Percentiles rank a stretch among this genome's conserved stretches.
These are phyloP conservation scores for Elysia chlorotica DNA, from an alignment of 1,140 invertebrate species.

Conservation along the genomic window DNA sequence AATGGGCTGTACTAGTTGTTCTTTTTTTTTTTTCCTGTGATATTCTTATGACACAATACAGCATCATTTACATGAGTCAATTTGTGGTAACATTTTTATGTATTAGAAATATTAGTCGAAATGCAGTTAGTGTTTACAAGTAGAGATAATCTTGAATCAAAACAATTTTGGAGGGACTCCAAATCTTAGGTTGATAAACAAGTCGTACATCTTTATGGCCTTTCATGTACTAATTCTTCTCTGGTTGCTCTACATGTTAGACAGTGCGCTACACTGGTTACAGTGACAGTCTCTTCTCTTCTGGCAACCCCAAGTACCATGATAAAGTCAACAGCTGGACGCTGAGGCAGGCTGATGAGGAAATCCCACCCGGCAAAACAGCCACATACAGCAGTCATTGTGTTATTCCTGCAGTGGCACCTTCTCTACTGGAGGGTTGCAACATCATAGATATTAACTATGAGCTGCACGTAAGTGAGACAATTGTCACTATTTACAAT, in stretches of 20 bases:
- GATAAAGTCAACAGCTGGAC: constrained; percentile 38
- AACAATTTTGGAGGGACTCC: too few species aligned
- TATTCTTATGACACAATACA: too few species aligned
- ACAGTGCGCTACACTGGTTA: constrained; percentile 43
- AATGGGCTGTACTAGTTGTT: too few species aligned
- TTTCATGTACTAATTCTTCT: neutral
- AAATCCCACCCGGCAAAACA: constrained; percentile 23
- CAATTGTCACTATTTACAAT: too few species aligned
- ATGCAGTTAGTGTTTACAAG: too few species aligned
- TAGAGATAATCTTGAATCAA: too few species aligned
- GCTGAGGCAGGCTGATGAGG: constrained; percentile 26
- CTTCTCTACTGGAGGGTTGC: constrained; percentile 93
- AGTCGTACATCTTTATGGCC: neutral
- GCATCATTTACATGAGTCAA: too few species aligned
- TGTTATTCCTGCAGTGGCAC: constrained; percentile 86
- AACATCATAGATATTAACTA: constrained; percentile 94
- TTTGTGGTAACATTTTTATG: too few species aligned
- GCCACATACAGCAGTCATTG: constrained; percentile 29
- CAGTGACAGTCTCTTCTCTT: constrained; percentile 46
- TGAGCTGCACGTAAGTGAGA: constrained; percentile 91
- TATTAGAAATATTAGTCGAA: too few species aligned
- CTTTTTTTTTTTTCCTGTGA: too few species aligned
- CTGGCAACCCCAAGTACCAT: constrained; percentile 45
- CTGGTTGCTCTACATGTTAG: neutral
- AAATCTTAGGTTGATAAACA: too few species aligned